phyloP scores from a whole-genome alignment of 2,113 vertebrate genomes.

The Leptosomus discolor region DNA sequence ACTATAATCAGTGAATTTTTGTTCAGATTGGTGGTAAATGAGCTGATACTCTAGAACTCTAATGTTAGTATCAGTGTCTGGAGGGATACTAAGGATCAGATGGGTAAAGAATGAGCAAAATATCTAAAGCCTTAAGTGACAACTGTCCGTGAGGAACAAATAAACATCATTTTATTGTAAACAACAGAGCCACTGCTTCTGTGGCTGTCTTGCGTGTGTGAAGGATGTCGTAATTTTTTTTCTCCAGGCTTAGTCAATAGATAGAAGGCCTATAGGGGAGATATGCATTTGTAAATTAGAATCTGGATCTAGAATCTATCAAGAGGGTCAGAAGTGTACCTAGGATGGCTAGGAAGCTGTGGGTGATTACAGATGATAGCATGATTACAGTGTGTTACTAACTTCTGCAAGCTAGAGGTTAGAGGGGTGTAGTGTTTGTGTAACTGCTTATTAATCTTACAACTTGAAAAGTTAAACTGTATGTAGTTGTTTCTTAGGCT shows the following conservation, averaged over 20 bases:
- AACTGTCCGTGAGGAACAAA: not conserved
- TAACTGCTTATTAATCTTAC: not conserved
- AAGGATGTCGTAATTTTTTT: not conserved
- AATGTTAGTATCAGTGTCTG: not conserved
- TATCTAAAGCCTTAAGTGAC: not conserved
- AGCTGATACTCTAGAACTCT: not conserved
- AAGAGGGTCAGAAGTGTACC: not conserved
- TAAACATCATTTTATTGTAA: not conserved
- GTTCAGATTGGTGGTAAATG: not conserved
- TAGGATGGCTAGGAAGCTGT: not conserved
- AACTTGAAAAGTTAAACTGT: not conserved
- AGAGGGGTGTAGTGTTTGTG: not conserved
- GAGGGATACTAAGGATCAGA: not conserved
- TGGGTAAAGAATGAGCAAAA: not conserved
- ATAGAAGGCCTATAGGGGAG: not conserved
- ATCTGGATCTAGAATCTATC: not conserved
- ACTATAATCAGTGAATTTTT: not conserved
- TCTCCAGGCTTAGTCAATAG: not conserved
- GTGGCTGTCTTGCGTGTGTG: not conserved
- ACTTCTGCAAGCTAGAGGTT: not conserved
- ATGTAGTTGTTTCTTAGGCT: not conserved
- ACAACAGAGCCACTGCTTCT: not conserved
- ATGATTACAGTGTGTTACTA: not conserved
- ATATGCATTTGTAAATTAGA: not conserved
- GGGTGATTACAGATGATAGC: not conserved